These are phyloP conservation scores for Montipora cactus DNA, from an alignment of 64 coral and sea anemone genomes.

Conservation along the genomic window DNA sequence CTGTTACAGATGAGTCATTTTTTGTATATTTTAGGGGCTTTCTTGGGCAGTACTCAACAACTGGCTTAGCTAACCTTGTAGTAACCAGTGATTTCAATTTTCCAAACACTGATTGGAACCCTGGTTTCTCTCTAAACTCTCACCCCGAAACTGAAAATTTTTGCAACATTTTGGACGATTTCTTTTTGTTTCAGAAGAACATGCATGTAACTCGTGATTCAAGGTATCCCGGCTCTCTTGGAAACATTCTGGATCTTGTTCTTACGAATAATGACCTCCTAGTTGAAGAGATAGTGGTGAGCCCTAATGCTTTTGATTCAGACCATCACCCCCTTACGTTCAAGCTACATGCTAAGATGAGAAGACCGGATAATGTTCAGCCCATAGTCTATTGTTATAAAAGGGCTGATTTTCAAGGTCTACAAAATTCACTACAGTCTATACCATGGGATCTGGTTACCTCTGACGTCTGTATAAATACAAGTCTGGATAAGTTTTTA, in stretches of 20 bases:
- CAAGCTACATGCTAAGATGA: conserved; percentile 18
- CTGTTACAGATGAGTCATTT: conserved; percentile 48
- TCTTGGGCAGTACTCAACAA: conserved; percentile 36
- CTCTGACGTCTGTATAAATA: conserved; percentile 36
- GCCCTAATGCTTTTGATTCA: conserved; percentile 57
- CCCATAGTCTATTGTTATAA: conserved; percentile 63
- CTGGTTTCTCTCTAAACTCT: conserved; percentile 27
- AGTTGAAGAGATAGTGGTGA: conserved; percentile 38
- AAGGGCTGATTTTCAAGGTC: conserved; percentile 64
- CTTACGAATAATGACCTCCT: conserved; percentile 59
- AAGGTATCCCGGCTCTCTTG: conserved; percentile 27
- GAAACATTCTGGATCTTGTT: conserved; percentile 66
- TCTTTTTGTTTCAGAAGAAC: conserved; percentile 64
- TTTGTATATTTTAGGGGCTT: conserved; percentile 35
- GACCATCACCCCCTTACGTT: conserved; percentile 65
- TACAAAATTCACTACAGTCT: conserved; percentile 41
- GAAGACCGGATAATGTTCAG: conserved; percentile 59
- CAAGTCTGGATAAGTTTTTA: conserved; percentile 40
- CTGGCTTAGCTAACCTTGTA: conserved; percentile 52
- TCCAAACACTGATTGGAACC: conserved; percentile 54
- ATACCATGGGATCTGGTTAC: conserved; percentile 35
- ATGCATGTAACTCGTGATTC: conserved; percentile 50
- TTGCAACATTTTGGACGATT: conserved; percentile 73
- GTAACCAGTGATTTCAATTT: conserved; percentile 65
- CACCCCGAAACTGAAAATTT: conserved; percentile 52